These are phyloP conservation scores for Hystrix cristata DNA, from an alignment of 2,113 vertebrate species.

Conservation along the genomic window DNA sequence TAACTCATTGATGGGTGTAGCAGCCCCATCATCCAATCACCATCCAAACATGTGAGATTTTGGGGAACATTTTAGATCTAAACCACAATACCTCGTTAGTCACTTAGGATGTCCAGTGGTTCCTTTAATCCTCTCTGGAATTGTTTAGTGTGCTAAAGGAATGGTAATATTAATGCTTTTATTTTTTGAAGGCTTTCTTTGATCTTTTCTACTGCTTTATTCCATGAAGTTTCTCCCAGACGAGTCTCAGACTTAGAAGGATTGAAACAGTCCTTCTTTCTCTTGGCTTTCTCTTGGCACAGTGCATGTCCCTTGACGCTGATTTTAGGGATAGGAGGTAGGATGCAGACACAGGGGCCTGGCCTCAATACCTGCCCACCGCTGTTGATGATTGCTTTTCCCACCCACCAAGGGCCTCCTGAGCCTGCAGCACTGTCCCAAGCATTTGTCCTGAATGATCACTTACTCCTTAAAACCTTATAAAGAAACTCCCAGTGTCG, in stretches of 20 bases:
- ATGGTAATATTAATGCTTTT: background rate
- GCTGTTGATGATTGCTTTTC: background rate
- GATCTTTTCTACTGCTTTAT: background rate
- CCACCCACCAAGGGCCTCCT: background rate
- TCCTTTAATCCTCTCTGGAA: background rate
- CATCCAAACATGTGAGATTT: background rate
- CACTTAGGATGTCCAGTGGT: background rate
- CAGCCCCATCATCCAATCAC: background rate
- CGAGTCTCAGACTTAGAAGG: background rate
- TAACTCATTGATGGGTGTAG: background rate
- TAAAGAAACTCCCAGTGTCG: background rate
- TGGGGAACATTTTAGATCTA: background rate
- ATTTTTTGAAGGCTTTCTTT: background rate
- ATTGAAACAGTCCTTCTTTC: background rate
- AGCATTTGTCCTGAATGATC: background rate
- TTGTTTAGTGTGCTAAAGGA: background rate
- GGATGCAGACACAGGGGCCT: background rate
- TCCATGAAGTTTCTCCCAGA: background rate
- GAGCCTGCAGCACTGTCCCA: too few relatives aligned
- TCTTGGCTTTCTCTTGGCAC: background rate
- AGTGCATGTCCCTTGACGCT: background rate
- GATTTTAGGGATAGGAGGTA: background rate
- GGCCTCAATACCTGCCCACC: background rate
- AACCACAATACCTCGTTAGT: background rate
- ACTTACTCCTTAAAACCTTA: background rate